Evolutionary conservation across 2,797 vertebrate genomes (phyloP).

Genomic region (Psittacula derbiana): DNA sequence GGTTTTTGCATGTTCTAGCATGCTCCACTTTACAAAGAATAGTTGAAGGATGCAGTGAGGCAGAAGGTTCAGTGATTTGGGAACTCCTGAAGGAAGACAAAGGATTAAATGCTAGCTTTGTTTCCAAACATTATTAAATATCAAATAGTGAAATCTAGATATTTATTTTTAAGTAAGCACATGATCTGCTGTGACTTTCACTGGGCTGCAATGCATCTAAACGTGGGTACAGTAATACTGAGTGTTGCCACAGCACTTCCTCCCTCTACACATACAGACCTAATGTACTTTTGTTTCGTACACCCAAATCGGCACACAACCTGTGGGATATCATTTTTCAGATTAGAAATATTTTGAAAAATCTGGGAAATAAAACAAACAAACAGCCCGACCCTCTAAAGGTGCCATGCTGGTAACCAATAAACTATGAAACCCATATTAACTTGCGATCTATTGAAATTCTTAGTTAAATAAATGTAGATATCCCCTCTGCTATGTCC

Average conservation of each 20-base stretch:
- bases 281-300: neutral
- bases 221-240: neutral
- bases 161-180: neutral
- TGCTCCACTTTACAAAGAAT: neutral
- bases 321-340: neutral
- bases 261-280: neutral
- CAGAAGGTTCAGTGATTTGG: neutral
- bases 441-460: neutral
- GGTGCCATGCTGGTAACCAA: neutral
- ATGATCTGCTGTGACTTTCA: neutral
- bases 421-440: neutral
- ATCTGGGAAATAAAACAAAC: neutral
- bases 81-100: neutral
- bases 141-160: neutral
- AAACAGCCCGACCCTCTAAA: neutral
- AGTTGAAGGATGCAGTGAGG: neutral
- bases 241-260: neutral
- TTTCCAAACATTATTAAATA: neutral
- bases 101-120: neutral
- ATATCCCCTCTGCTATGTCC: neutral
- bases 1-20: neutral
- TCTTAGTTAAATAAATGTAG: neutral
- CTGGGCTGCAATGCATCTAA: neutral
- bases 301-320: neutral
- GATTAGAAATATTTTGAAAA: neutral